Evolutionary conservation across 2,797 vertebrate genomes (phyloP).

Genomic region (Centroberyx gerrardi): DNA sequence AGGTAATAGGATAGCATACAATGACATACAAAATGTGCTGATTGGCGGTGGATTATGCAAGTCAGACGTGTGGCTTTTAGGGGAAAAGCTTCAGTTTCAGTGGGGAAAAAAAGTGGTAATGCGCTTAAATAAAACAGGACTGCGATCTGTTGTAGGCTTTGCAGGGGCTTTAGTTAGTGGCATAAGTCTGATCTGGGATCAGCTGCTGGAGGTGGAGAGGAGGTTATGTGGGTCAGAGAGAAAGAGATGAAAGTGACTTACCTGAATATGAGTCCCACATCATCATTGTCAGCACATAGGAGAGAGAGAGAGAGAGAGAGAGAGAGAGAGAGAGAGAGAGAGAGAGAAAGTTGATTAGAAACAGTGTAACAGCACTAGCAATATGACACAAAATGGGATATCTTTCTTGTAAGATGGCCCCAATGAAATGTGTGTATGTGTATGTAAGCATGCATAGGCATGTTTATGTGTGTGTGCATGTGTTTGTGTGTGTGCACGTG

Average conservation of each 20-base stretch:
- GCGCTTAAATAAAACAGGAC: constrained; percentile 45
- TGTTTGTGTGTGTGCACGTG: constrained; percentile 18
- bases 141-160: constrained; percentile 24
- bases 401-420: background rate
- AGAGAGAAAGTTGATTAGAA: constrained; percentile 44
- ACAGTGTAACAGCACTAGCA: background rate
- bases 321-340: constrained; percentile 8
- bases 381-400: background rate
- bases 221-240: constrained; percentile 31
- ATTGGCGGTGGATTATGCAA: constrained; percentile 4
- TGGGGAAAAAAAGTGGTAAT: constrained; percentile 38
- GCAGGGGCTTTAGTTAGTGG: constrained; percentile 26
- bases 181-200: constrained; percentile 55
- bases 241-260: constrained; percentile 72
- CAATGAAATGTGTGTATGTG: background rate
- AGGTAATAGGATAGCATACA: constrained; percentile 45
- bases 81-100: background rate
- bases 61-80: constrained; percentile 37
- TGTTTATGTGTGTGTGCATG: constrained; percentile 5
- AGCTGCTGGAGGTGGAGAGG: constrained; percentile 26
- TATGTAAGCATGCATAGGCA: background rate
- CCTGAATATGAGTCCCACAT: constrained; percentile 63
- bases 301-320: constrained; percentile 35
- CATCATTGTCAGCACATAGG: constrained; percentile 62
- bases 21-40: background rate